Conservation (phyloP, 2,113 vertebrate genomes). For the Malurus elegans region DNA sequence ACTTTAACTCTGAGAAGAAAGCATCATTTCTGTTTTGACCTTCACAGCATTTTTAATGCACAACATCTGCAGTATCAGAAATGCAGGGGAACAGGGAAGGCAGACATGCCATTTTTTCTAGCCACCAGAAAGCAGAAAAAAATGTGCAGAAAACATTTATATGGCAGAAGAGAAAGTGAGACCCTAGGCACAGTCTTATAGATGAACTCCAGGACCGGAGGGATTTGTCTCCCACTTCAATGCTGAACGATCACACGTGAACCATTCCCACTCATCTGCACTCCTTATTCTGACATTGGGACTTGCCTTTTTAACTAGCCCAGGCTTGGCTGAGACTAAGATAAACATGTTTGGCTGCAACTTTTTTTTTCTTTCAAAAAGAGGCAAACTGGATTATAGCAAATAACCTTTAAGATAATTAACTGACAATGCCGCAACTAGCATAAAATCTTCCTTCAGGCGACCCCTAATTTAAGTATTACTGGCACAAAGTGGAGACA, state of each 20-base stretch:
- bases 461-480: conserved; percentile 93
- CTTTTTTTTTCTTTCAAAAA: conserved; percentile 66
- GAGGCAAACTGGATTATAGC: conserved; percentile 80
- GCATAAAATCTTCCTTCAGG: conserved; percentile 92
- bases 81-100: not conserved
- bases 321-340: conserved; percentile 37
- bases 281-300: not conserved
- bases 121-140: not conserved
- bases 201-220: not conserved
- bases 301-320: conserved; percentile 32
- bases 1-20: not conserved
- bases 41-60: not conserved
- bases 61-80: not conserved
- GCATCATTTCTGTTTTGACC: not conserved
- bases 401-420: conserved; percentile 88
- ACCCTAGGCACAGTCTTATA: not conserved
- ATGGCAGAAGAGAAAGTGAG: not conserved
- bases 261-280: not conserved
- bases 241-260: not conserved
- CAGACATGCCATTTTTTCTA: not conserved
- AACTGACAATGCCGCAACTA: conserved; percentile 83
- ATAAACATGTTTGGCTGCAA: conserved; percentile 69
- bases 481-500: conserved; percentile 94
- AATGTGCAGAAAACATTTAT: not conserved
- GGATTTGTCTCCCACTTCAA: not conserved